Conservation (phyloP, 1,140 invertebrate genomes). For the Cecropterus lyciades region DNA sequence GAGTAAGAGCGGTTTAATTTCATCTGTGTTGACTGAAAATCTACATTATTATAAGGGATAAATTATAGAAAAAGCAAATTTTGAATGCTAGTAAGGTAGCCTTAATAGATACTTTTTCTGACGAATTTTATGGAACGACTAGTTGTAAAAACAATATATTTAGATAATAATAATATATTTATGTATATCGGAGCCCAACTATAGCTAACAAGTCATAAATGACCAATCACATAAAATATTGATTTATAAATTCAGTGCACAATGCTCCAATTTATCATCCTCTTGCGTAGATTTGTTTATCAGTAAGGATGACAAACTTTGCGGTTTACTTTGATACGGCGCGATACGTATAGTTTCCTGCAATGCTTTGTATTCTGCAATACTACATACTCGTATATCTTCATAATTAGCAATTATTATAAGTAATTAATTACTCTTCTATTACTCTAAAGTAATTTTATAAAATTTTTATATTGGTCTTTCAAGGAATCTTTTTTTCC, state of each 20-base stretch:
- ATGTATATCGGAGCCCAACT: background rate
- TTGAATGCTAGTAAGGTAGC: too few relatives aligned
- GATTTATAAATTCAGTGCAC: conserved; percentile 11
- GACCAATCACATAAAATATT: background rate
- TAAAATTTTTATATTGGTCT: too few relatives aligned
- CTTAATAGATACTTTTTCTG: too few relatives aligned
- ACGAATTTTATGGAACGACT: too few relatives aligned
- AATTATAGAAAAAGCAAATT: too few relatives aligned
- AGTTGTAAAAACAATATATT: background rate
- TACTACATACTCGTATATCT: background rate
- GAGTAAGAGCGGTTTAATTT: too few relatives aligned
- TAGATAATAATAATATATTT: background rate
- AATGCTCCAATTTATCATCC: conserved; percentile 19
- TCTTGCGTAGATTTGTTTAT: conserved; percentile 24
- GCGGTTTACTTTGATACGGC: conserved; percentile 20
- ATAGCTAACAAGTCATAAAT: background rate
- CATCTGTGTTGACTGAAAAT: too few relatives aligned
- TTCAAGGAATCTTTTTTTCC: too few relatives aligned
- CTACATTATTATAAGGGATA: too few relatives aligned
- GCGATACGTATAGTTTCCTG: conserved; percentile 10
- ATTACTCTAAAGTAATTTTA: too few relatives aligned
- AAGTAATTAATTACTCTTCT: background rate
- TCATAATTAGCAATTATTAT: background rate
- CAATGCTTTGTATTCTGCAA: background rate
- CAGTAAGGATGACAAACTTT: conserved; percentile 19